Base-by-base conservation (phyloP, 2,113 vertebrate genomes). In the Myotis lucifugus region DNA sequence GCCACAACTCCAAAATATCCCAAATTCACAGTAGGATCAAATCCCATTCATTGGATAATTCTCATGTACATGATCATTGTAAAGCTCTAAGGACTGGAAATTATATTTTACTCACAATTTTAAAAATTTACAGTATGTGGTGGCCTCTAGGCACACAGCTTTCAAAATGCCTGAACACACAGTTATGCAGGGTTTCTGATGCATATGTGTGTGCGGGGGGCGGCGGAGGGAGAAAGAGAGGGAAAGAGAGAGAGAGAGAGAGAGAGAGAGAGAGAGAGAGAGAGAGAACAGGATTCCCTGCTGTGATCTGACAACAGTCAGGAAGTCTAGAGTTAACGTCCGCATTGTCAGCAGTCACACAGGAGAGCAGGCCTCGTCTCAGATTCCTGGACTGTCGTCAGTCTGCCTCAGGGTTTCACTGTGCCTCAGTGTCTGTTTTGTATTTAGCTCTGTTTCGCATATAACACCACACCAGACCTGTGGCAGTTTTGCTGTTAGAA, bases 331-430 rank as follows among this genome's bases (percentile, higher is more conserved):
- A 93, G 96, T 87, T 95, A 87, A 91, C 50, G 14, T 86, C 87
- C 56, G 9, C 67, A 25, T 70, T 48, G 86, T 79, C 86, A 56
- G 50, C 54, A 72, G 27, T 79, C 70, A 34, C 59, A 17, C 1
- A 32, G 83, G 91, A 85, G 59, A 48, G 2, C 0, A 0, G 4
- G 73, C 74, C 87, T 91, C 52, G 17, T 84, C 83, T 61, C 92
- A 29, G 61, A 90, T 94, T 94, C 85, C 95, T 93, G 64, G 48
- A 61, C 87, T 96, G 93, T 95, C n/a, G 1, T 90, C 94, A 73
- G 84, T 32, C 56, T 10, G 83, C 85, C 59, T 94, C 79, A 74
- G 2, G 8, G 32, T 34, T 78, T 54, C 94, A 74, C 0, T 18
- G 42, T 78, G 82, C 69, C 42, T 93, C 27, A 5, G 40, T 50